phyloP scores from a whole-genome alignment of 2,888 invertebrate species.

The Mactromeris polynyma region DNA sequence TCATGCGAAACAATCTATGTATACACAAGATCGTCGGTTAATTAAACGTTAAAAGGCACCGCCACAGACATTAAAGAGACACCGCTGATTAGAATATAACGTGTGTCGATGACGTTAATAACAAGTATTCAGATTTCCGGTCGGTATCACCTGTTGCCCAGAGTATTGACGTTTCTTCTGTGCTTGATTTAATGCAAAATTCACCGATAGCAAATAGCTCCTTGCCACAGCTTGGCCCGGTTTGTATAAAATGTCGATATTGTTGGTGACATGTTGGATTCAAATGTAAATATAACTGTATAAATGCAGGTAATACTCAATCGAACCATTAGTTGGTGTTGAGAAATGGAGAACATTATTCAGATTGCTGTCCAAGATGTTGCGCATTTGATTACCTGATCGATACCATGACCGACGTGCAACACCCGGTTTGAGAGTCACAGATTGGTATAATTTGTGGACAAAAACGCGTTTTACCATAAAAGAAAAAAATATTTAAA shows the following conservation, averaged over 20 bases:
- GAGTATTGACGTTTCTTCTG: slow-evolving; percentile 8
- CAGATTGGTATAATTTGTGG: background rate
- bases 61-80: slow-evolving; percentile 18
- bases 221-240: background rate
- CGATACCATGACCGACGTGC: background rate
- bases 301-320: background rate
- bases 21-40: background rate
- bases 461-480: background rate
- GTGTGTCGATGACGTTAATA: background rate
- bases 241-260: slow-evolving; percentile 2
- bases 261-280: background rate
- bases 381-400: background rate
- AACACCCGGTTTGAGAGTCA: background rate
- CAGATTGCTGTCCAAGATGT: background rate
- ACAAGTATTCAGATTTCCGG: background rate
- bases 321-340: background rate
- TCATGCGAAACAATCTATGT: slow-evolving; percentile 1
- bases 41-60: slow-evolving; percentile 6
- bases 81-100: slow-evolving; percentile 11
- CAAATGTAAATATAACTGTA: slow-evolving; percentile 6
- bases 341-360: background rate
- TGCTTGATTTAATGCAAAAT: background rate
- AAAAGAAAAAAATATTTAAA: background rate
- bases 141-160: slow-evolving; percentile 31
- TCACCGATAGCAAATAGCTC: background rate